Evolutionary conservation across 1,140 invertebrate species (phyloP).

Genomic region (Megalopta genalis): DNA sequence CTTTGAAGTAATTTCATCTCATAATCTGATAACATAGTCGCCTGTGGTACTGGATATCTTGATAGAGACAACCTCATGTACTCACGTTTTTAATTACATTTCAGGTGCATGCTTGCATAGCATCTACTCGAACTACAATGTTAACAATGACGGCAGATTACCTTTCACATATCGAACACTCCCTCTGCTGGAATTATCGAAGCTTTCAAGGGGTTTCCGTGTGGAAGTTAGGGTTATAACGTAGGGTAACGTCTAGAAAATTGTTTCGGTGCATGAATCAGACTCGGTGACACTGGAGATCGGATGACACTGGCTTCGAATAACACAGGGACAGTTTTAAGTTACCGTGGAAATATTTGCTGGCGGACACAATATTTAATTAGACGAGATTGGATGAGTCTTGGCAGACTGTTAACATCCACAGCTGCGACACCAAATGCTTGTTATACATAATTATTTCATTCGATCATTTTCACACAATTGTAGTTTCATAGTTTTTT

Average conservation of each 20-base stretch:
- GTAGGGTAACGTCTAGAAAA: neutral
- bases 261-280: constrained; percentile 1
- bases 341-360: constrained; percentile 4
- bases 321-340: neutral
- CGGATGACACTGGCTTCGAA: neutral
- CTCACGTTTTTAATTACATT: no score
- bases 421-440: no score
- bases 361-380: neutral
- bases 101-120: neutral
- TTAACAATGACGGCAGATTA: neutral
- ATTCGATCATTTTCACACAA: no score
- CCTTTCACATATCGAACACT: neutral
- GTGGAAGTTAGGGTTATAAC: neutral
- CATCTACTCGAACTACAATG: neutral
- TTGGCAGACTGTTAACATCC: no score
- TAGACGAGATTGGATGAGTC: neutral
- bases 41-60: no score
- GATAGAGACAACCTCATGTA: no score
- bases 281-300: neutral
- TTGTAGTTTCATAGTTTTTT: no score
- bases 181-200: neutral
- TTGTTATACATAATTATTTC: no score
- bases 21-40: no score
- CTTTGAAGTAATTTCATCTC: no score
- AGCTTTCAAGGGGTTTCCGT: neutral